These are phyloP conservation scores for Nebria ingens DNA, from an alignment of 1,140 invertebrate genomes.

Conservation along the genomic window DNA sequence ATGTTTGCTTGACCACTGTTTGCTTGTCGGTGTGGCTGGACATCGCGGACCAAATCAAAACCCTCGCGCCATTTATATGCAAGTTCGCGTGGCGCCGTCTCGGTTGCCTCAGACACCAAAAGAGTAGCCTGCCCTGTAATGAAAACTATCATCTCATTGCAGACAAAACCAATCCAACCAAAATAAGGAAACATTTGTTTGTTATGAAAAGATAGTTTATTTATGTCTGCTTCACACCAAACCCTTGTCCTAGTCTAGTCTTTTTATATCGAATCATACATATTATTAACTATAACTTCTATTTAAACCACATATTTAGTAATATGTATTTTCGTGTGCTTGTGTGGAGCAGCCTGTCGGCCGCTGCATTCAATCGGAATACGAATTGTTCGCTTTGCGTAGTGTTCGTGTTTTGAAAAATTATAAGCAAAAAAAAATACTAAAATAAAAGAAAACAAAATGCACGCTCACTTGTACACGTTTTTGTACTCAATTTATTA, in stretches of 20 bases:
- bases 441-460: no score
- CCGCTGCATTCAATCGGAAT: no score
- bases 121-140: neutral
- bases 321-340: neutral
- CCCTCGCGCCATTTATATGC: constrained; percentile 20
- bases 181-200: no score
- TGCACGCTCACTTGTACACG: no score
- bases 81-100: neutral
- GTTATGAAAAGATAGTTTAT: no score
- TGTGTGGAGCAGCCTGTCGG: no score
- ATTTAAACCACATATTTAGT: neutral
- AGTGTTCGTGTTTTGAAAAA: no score
- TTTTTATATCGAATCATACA: constrained; percentile 30
- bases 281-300: constrained; percentile 23
- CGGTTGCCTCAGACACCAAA: neutral
- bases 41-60: constrained; percentile 30
- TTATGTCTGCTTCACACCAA: neutral
- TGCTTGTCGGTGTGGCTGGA: constrained; percentile 31
- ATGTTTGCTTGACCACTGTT: constrained; percentile 10
- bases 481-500: no score
- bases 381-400: no score
- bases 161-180: no score
- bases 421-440: no score
- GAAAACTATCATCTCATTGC: no score
- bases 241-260: constrained; percentile 26